These are phyloP conservation scores for Channallabes apus DNA, from an alignment of 2,797 vertebrate species.

Conservation along the genomic window DNA sequence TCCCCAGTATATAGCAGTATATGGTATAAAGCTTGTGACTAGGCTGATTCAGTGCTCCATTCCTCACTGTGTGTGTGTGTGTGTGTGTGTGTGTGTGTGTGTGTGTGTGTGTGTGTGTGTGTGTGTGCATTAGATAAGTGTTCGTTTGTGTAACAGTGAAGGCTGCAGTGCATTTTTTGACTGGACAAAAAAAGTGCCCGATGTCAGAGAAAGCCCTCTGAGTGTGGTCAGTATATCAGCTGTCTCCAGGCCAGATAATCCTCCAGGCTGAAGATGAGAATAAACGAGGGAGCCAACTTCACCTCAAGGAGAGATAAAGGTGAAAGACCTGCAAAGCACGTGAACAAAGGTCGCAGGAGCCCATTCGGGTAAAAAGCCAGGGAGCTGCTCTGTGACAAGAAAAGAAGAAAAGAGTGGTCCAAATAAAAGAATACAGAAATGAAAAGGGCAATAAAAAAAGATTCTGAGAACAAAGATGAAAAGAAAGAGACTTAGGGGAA, in stretches of 20 bases:
- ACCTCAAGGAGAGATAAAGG: slow-evolving; percentile 64
- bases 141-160: slow-evolving; percentile 32
- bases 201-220: slow-evolving; percentile 36
- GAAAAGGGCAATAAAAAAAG: slow-evolving; percentile 37
- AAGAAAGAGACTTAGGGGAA: slow-evolving; percentile 9
- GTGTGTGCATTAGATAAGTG: slow-evolving; percentile 26
- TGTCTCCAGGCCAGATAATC: slow-evolving; percentile 50
- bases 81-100: neutral
- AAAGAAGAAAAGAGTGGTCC: slow-evolving; percentile 37
- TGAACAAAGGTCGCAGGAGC: slow-evolving; percentile 58
- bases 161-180: slow-evolving; percentile 18
- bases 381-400: slow-evolving; percentile 60
- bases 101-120: neutral
- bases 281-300: slow-evolving; percentile 41
- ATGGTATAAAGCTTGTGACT: neutral
- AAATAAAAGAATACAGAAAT: slow-evolving; percentile 45
- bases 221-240: slow-evolving; percentile 47
- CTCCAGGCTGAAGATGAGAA: slow-evolving; percentile 47
- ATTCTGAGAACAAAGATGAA: slow-evolving; percentile 22
- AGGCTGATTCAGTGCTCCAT: neutral
- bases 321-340: slow-evolving; percentile 58
- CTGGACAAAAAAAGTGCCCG: slow-evolving; percentile 35
- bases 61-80: neutral
- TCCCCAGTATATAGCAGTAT: neutral
- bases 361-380: slow-evolving; percentile 41